These are phyloP conservation scores for Cynoglossus semilaevis DNA, from an alignment of 2,113 vertebrate genomes.

Conservation along the genomic window DNA sequence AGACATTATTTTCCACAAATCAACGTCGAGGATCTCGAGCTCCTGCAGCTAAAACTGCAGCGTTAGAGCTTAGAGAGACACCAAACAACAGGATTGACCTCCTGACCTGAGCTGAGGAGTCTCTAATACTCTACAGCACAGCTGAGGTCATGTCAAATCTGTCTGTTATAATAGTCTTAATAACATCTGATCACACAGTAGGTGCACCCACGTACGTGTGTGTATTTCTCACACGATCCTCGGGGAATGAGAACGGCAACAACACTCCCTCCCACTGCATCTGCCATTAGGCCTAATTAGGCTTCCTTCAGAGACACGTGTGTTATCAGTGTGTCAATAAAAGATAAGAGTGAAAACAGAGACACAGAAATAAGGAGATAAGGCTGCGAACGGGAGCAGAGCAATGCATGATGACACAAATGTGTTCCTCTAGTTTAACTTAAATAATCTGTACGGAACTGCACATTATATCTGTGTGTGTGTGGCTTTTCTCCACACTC, in stretches of 20 bases:
- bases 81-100: slow-evolving; percentile 40
- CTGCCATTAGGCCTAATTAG: slow-evolving; percentile 13
- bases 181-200: slow-evolving; percentile 21
- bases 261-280: not conserved
- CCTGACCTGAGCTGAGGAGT: slow-evolving; percentile 32
- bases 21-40: no score
- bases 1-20: not conserved
- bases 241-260: not conserved
- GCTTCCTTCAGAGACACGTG: not conserved
- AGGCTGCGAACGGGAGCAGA: not conserved
- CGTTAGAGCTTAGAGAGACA: slow-evolving; percentile 53
- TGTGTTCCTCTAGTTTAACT: no score
- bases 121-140: not conserved
- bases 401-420: not conserved
- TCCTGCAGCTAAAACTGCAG: slow-evolving; percentile 3
- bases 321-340: slow-evolving; percentile 27
- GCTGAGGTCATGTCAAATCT: slow-evolving; percentile 6
- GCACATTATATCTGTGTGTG: no score
- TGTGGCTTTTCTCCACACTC: no score
- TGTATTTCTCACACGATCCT: not conserved
- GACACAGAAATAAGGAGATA: not conserved
- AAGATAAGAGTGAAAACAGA: slow-evolving; percentile 27
- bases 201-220: not conserved
- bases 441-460: no score
- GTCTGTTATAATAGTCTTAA: slow-evolving; percentile 4